phyloP scores from a whole-genome alignment of 1,140 invertebrate species.

The Drosophila varians region DNA sequence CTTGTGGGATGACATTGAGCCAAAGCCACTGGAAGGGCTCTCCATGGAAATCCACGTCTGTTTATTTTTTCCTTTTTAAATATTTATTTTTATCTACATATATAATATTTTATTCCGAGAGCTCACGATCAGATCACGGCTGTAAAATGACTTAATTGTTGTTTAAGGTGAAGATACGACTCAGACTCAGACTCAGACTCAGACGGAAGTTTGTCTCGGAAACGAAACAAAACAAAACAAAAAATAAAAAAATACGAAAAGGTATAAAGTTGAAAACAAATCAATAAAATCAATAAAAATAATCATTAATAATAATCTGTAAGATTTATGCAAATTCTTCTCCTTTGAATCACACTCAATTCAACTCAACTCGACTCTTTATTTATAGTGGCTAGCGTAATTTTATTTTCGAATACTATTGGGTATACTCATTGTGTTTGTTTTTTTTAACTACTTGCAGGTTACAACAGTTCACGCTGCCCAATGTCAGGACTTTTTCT shows the following conservation, averaged over 20 bases:
- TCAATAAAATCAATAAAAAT: conserved; percentile 69
- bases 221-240: conserved; percentile 10
- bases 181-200: neutral
- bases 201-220: conserved; percentile 64
- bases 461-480: conserved; percentile 82
- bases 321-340: conserved; percentile 69
- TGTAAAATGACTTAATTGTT: conserved; percentile 68
- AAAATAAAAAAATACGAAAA: conserved; percentile 24
- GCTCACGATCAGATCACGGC: conserved; percentile 61
- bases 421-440: conserved; percentile 34
- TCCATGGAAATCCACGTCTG: conserved; percentile 19
- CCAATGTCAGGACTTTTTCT: conserved; percentile 80
- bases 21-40: conserved; percentile 34
- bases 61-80: neutral
- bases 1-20: conserved; percentile 56
- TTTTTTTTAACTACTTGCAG: conserved; percentile 57
- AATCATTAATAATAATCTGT: conserved; percentile 69
- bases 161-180: conserved; percentile 17
- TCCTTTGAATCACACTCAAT: conserved; percentile 16
- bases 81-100: neutral
- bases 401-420: conserved; percentile 18
- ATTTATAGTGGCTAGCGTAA: conserved; percentile 70
- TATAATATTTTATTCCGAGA: conserved; percentile 25
- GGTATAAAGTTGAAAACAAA: conserved; percentile 54
- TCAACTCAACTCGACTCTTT: conserved; percentile 35